Base-by-base conservation (phyloP, 2,797 vertebrate species). In the Ptychobarbus kaznakovi region DNA sequence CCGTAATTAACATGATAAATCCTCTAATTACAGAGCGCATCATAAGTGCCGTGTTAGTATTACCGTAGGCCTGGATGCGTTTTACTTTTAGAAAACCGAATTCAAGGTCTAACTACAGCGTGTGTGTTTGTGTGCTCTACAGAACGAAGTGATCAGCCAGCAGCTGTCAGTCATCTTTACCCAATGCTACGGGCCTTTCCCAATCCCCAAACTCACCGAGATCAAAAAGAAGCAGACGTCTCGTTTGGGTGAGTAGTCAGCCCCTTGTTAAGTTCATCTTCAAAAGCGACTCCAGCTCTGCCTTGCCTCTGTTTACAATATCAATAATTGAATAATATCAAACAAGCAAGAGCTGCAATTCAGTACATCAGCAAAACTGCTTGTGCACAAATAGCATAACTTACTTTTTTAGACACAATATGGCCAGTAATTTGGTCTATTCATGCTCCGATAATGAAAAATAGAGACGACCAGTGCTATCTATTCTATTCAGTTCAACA, bases 121-220 rank as follows among this genome's bases (percentile, higher is more conserved):
- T 83, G 8, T 83, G 1, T 87, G 72, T 86, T 28, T 80, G 8
- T 89, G 65, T 91, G 8, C 74, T 92, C 84, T 91, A 88, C 94
- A 96, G 95, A 96, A 95, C 8, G 95, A 96, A 90, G 94, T 94
- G 90, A 95, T 95, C 80, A 93, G 94, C 90, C 95, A 96, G 94
- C 95, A 96, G 92, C 93, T 96, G 88, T 94, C 95, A 7, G 94
- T 95, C 83, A 96, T 96, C 81, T 96, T 96, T 91, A 95, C 95
- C 2, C 94, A 95, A 87, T 96, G 96, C 90, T 96, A 96, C 15
- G 96, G 96, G 25, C 95, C 95, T 8, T 96, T 96, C 86, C 96
- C 95, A 90, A 95, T 96, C 90, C 95, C 96, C 3, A 95, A 95
- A 90, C 93, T 96, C 91, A 95, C 94, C 0, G 96, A 96, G 92